Conservation (phyloP, 2,113 vertebrate genomes). For the Gobius niger region DNA sequence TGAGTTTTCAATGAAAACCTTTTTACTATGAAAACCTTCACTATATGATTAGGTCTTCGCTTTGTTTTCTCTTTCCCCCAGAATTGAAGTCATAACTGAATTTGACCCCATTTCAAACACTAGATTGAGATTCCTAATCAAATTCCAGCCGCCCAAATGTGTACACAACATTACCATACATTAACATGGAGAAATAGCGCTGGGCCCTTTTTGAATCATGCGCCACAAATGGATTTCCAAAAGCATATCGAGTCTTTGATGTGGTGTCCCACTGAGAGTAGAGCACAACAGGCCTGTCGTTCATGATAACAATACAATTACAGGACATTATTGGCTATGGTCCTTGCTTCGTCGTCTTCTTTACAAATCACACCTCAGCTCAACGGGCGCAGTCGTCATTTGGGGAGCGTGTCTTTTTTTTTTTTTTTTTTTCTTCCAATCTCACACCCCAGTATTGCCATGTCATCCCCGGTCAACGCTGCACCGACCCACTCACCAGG, state of each 20-base stretch:
- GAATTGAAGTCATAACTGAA: not conserved
- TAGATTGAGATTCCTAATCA: slow-evolving; percentile 3
- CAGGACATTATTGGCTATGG: slow-evolving; percentile 33
- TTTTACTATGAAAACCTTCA: too few relatives aligned
- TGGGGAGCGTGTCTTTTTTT: slow-evolving; percentile 9
- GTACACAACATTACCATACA: slow-evolving; percentile 16
- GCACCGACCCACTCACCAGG: slow-evolving; percentile 66
- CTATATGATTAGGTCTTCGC: too few relatives aligned
- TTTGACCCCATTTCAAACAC: slow-evolving; percentile 1
- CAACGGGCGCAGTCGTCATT: slow-evolving; percentile 24
- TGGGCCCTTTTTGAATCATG: slow-evolving; percentile 17
- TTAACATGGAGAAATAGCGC: slow-evolving; percentile 17
- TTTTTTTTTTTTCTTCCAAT: too few relatives aligned
- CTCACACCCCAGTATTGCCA: slow-evolving; percentile 39
- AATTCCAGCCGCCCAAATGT: slow-evolving; percentile 9
- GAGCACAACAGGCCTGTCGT: slow-evolving; percentile 42
- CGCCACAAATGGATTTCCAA: slow-evolving; percentile 15
- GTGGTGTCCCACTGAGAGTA: slow-evolving; percentile 36
- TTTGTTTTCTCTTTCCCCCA: too few relatives aligned
- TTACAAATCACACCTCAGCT: slow-evolving; percentile 43
- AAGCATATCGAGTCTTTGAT: slow-evolving; percentile 45
- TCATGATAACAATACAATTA: slow-evolving; percentile 55
- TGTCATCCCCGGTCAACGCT: slow-evolving; percentile 54
- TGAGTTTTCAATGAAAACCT: too few relatives aligned
- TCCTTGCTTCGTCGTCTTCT: slow-evolving; percentile 19